phyloP scores from a whole-genome alignment of 1,140 invertebrate species.

The Rhagoletis zephyria region DNA sequence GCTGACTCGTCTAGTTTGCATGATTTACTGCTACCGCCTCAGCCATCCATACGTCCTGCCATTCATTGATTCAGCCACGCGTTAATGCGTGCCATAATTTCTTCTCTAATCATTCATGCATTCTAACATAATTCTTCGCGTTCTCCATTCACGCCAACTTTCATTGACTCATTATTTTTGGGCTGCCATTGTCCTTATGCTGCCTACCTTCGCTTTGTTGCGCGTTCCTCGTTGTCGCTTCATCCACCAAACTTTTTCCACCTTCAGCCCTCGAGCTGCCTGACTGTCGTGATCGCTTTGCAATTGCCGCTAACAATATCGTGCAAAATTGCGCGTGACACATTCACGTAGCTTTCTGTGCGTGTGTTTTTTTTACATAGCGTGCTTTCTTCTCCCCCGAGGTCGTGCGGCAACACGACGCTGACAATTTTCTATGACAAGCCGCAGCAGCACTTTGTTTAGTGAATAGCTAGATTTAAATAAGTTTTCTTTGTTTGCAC shows the following conservation, averaged over 20 bases:
- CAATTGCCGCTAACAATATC: not conserved
- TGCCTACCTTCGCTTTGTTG: not conserved
- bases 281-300: not conserved
- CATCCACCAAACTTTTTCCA: constrained; percentile 17
- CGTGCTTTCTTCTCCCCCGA: not conserved
- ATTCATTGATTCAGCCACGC: constrained; percentile 38
- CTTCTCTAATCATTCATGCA: not conserved
- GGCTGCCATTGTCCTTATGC: not conserved
- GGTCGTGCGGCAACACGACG: not conserved
- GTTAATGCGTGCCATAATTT: constrained; percentile 22
- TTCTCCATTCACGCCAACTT: not conserved
- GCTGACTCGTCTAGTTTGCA: constrained; percentile 27
- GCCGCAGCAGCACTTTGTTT: not conserved
- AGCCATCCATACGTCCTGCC: not conserved
- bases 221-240: too few species aligned
- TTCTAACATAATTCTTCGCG: not conserved
- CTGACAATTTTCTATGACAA: not conserved
- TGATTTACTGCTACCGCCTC: not conserved
- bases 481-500: constrained; percentile 6
- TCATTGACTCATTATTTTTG: not conserved
- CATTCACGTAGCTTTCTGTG: not conserved
- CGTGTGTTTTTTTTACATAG: not conserved
- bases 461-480: not conserved
- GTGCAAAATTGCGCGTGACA: not conserved
- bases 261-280: constrained; percentile 11